Conservation (phyloP, 2,113 vertebrate genomes). For the Indicator indicator region DNA sequence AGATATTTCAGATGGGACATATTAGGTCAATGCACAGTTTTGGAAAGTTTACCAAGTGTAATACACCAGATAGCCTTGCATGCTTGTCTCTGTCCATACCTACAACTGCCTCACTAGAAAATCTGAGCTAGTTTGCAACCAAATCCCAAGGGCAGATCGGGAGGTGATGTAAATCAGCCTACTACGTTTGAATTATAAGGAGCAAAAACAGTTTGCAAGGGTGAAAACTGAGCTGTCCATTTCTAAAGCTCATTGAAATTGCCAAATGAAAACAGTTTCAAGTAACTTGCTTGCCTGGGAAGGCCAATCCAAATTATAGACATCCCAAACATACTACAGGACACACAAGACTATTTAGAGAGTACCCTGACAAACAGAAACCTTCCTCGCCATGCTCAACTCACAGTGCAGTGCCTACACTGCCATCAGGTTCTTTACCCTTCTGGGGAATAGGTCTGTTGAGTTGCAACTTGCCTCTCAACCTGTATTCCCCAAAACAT, state of each 20-base stretch:
- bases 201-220: background rate
- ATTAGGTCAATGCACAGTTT: background rate
- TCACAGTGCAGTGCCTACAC: background rate
- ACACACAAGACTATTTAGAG: background rate
- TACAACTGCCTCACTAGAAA: background rate
- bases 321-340: background rate
- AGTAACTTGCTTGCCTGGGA: background rate
- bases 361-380: background rate
- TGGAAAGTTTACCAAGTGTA: background rate
- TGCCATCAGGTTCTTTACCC: background rate
- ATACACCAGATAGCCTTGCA: background rate
- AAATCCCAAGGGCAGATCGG: background rate
- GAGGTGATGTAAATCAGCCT: background rate
- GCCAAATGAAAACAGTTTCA: background rate
- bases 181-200: background rate
- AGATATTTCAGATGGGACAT: background rate
- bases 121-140: background rate
- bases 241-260: background rate
- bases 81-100: background rate
- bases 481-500: background rate
- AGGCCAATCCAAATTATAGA: background rate
- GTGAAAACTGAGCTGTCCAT: background rate
- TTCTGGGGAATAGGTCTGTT: background rate
- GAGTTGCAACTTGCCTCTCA: background rate
- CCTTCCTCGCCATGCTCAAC: background rate